Percentiles rank a stretch among this genome's conserved stretches.
Conservation (phyloP, 2,888 invertebrate genomes). For the Saturnia pavonia region DNA sequence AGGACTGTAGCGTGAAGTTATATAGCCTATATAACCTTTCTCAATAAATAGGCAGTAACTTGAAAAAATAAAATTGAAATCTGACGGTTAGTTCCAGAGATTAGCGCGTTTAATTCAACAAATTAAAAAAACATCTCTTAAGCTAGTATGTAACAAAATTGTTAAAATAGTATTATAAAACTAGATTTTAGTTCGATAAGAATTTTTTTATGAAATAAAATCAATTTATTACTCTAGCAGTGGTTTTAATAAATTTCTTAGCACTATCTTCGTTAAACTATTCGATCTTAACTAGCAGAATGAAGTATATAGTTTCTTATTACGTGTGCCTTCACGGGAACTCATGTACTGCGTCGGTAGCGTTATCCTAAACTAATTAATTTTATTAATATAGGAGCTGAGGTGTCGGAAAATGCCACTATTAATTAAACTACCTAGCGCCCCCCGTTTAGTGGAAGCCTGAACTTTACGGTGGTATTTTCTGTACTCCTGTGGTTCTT, state of each 20-base stretch:
- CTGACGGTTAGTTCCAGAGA: too few relatives aligned
- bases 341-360: conserved; percentile 34
- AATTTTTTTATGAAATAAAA: not conserved
- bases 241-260: not conserved
- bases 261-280: conserved; percentile 22
- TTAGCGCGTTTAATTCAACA: too few relatives aligned
- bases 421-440: conserved; percentile 33
- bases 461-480: not conserved
- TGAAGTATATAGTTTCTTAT: conserved; percentile 6
- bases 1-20: too few relatives aligned
- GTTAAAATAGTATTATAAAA: not conserved
- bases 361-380: conserved; percentile 60
- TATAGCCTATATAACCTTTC: too few relatives aligned
- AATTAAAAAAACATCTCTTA: too few relatives aligned
- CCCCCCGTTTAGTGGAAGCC: conserved; percentile 21
- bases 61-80: too few relatives aligned
- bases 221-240: not conserved
- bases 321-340: conserved; percentile 23
- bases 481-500: conserved; percentile 29
- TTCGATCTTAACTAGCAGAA: conserved; percentile 15
- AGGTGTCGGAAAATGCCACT: conserved; percentile 39
- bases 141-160: not conserved
- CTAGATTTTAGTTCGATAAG: not conserved
- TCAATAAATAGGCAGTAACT: too few relatives aligned
- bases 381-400: conserved; percentile 52